These are phyloP conservation scores for Pomacea maculata DNA, from an alignment of 1,140 invertebrate genomes.

Conservation along the genomic window DNA sequence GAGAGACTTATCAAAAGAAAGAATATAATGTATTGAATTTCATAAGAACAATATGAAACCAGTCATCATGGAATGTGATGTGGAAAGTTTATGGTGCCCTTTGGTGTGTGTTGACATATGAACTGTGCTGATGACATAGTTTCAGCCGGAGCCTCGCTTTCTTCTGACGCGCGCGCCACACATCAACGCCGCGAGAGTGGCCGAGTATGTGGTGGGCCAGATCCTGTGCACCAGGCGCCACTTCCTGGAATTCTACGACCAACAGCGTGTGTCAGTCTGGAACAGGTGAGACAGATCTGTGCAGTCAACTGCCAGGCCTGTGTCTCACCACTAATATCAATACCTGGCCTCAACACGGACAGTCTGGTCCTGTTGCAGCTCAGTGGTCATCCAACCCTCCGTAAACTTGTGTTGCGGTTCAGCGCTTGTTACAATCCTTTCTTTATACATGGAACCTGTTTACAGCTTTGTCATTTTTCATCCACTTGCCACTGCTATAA, in stretches of 20 bases:
- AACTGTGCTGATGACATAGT: not conserved
- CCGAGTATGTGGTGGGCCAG: slow-evolving; percentile 6
- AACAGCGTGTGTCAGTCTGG: not conserved
- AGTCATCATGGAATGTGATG: too few relatives aligned
- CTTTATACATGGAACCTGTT: too few relatives aligned
- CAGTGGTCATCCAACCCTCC: too few relatives aligned
- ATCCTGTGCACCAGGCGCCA: not conserved
- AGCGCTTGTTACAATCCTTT: too few relatives aligned
- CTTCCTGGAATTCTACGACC: not conserved
- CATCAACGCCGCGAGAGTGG: not conserved
- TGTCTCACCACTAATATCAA: not conserved
- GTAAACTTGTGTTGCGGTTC: too few relatives aligned
- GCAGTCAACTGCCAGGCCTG: not conserved
- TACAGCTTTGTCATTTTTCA: not conserved
- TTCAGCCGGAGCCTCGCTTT: not conserved
- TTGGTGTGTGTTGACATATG: too few relatives aligned
- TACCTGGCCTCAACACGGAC: not conserved
- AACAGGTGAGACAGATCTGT: not conserved
- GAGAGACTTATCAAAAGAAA: not conserved
- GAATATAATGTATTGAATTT: too few relatives aligned
- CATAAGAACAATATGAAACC: too few relatives aligned
- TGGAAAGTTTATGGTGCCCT: too few relatives aligned
- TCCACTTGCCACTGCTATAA: not conserved
- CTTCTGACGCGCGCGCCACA: not conserved
- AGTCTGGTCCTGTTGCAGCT: too few relatives aligned